Base-by-base conservation (phyloP, 2,797 vertebrate species). In the Yasuhikotakia modesta region DNA sequence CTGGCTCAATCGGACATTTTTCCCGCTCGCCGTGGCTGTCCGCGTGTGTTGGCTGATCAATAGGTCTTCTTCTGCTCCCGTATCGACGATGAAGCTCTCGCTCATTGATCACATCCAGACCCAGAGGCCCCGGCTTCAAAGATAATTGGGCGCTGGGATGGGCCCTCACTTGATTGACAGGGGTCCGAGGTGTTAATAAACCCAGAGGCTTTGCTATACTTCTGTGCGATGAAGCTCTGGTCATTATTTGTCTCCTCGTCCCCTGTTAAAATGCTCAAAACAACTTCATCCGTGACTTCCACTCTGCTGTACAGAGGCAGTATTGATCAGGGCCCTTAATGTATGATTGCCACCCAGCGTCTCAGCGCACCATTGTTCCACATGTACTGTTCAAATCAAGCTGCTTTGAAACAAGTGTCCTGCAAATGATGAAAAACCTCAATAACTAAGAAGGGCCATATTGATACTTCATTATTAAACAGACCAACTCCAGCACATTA, bases 101-200 rank as follows among this genome's bases (percentile, higher is more conserved):
- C 91, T 93, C 95, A 97, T 96, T 94, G 96, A 97, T 97, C 95
- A 94, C 89, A 89, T 92, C 93, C 88, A 93, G 93, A 85, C 94
- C 94, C 90, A 78, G 87, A 85, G 89, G 91, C 91, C 90, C 91
- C 91, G 88, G 94, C 95, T 95, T 93, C 92, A 90, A 90, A 96
- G 88, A 94, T 95, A 96, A 96, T 97, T 95, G 95, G 96, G 93
- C 91, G 89, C 88, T 73, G 88, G 87, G 88, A 90, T 81, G 84
- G 86, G 87, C 86, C 85, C 86, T 83, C 76, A 85, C 86, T 88
- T 92, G 91, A 92, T 87, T 92, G 92, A 91, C 92, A 92, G 89
- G 79, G 85, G 82, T 87, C 86, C 74, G 85, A 90, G 87, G 90
- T 91, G 87, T 90, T 91, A 89, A 91, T 91, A 78, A 77, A 82